Percentiles rank a stretch among this genome's conserved stretches.
These are phyloP conservation scores for Poeciliopsis turrubarensis DNA, from an alignment of 2,113 vertebrate genomes.

Conservation along the genomic window DNA sequence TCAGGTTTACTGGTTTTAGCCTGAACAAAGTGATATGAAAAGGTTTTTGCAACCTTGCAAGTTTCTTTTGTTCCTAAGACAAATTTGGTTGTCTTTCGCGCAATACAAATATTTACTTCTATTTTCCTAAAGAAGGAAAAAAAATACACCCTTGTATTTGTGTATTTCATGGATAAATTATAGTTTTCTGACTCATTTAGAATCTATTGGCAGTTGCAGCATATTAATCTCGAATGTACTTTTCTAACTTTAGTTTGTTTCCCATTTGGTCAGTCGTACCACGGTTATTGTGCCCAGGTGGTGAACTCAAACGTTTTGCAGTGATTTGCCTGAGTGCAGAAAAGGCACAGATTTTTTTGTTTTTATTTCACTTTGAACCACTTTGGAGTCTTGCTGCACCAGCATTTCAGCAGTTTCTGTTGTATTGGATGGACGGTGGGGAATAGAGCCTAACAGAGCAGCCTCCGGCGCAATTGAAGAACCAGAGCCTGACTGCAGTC, in stretches of 20 bases:
- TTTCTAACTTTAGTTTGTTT: neutral
- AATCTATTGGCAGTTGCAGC: neutral
- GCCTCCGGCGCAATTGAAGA: constrained; percentile 55
- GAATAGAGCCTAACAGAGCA: constrained; percentile 64
- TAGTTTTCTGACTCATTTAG: neutral
- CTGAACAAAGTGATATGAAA: constrained; percentile 1
- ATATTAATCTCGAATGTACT: neutral
- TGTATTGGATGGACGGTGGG: constrained; percentile 49
- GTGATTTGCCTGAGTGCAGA: neutral
- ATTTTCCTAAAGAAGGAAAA: neutral
- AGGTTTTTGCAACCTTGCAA: neutral
- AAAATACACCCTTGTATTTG: neutral
- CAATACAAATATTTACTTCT: neutral
- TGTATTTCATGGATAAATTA: neutral
- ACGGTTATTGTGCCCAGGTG: neutral
- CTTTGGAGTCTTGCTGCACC: constrained; percentile 54
- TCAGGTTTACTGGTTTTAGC: neutral
- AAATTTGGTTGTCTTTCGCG: neutral
- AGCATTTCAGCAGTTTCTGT: constrained; percentile 57
- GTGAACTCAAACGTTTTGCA: neutral
- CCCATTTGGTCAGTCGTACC: neutral
- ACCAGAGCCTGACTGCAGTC: constrained; percentile 57
- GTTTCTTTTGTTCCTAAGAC: neutral
- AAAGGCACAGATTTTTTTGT: constrained; percentile 17
- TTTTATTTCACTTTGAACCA: constrained; percentile 55